phyloP scores from a whole-genome alignment of 2,797 vertebrate genomes.

The Sebastes umbrosus region DNA sequence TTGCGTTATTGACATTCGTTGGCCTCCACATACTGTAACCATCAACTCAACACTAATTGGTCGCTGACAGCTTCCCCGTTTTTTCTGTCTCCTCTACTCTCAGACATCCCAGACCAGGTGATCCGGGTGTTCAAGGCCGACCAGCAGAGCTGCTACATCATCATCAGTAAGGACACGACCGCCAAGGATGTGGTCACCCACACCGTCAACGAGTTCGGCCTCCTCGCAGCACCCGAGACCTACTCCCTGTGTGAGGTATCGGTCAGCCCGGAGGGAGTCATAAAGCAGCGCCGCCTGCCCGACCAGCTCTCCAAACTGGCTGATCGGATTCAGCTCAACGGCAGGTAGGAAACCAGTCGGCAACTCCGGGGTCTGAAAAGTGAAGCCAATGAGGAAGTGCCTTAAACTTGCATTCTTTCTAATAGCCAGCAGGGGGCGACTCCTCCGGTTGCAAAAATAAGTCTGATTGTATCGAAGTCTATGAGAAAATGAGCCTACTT shows the following conservation, averaged over 20 bases:
- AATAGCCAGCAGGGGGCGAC: too few relatives aligned
- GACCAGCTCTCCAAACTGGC: slow-evolving; percentile 97
- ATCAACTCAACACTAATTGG: neutral
- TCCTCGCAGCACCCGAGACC: slow-evolving; percentile 85
- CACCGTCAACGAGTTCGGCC: slow-evolving; percentile 90
- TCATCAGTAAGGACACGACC: slow-evolving; percentile 97
- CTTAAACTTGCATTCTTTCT: too few relatives aligned
- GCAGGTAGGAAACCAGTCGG: slow-evolving; percentile 80
- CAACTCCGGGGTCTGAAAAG: accelerated
- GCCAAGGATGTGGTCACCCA: slow-evolving; percentile 95
- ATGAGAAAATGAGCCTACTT: too few relatives aligned
- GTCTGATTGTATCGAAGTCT: too few relatives aligned
- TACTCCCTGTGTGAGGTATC: slow-evolving; percentile 97
- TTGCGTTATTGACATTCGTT: neutral
- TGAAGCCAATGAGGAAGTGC: neutral
- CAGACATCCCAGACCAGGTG: slow-evolving; percentile 97
- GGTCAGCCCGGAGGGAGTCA: slow-evolving; percentile 93
- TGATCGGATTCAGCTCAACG: slow-evolving; percentile 96
- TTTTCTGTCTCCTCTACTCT: neutral
- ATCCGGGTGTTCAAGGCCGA: slow-evolving; percentile 96
- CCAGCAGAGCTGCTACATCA: slow-evolving; percentile 98
- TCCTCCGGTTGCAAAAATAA: too few relatives aligned
- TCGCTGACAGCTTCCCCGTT: neutral
- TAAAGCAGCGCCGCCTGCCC: slow-evolving; percentile 92
- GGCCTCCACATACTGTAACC: neutral